Base-by-base conservation (phyloP, 2,888 invertebrate species). In the Diplazon laetatorius region DNA sequence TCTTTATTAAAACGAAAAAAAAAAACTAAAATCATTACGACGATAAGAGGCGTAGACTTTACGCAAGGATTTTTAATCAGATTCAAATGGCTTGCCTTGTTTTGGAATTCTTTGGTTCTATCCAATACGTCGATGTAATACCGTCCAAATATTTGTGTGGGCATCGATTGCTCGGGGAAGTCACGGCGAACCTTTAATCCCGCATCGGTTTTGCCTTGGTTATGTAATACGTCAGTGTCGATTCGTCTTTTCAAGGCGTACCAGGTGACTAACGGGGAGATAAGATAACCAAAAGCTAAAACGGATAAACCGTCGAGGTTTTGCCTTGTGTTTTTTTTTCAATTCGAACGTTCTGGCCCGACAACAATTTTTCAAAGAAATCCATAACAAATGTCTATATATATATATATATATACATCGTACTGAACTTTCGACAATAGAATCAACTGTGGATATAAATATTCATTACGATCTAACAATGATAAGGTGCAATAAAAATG, bases 261-360 rank as follows among this genome's bases (percentile, higher is more conserved):
- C 6, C 37, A 22, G 35, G 65, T 50, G 65, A 52, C 50, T 50
- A 50, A 66, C 39, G 14, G 22, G 5, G 20, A 66, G 65, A 66
- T 66, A 66, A 66, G 65, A 66, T 66, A 25, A 57, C n/a, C n/a
- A 48, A 37, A 14, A 1, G 37, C 39, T 22, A n/a, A 4, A 20
- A 35, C 39, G 37, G 39, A 37, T 37, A 37, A 66, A 50, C 39
- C 37, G 18, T 2, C 16, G 30, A 20, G 4, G 30, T 6, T 30
- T 44, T 22, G 14, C 25, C 42, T 14, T 20, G 12, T 9, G 30
- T 55, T 30, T 35, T 30, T 55, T 35, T 30, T 55, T 35, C 1
- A 30, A 16, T 55, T 55, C 10, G 9, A 35, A 20, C 30, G 9
- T 16, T 8, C 1, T 2, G 9, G 30, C 30, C 46, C 14, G 4